These are phyloP conservation scores for Lepisosteus osseus DNA, from an alignment of 2,113 vertebrate species.

Conservation along the genomic window DNA sequence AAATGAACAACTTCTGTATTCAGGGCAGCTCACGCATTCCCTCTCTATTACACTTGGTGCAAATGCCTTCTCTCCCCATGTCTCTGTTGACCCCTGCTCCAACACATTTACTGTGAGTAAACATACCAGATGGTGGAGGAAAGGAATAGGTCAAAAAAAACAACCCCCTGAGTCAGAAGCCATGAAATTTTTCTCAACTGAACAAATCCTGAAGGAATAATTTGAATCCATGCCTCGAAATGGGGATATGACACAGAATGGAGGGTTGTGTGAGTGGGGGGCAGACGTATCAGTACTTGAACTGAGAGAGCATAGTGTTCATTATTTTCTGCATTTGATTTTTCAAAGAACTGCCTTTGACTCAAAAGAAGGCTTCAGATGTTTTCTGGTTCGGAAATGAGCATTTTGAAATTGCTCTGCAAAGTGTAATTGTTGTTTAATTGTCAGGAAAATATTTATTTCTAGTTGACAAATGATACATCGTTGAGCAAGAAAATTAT, in stretches of 20 bases:
- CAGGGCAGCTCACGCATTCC: constrained; percentile 38
- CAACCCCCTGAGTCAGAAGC: constrained; percentile 49
- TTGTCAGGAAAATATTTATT: constrained; percentile 57
- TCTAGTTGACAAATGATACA: constrained; percentile 45
- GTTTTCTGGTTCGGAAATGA: constrained; percentile 25
- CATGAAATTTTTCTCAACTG: constrained; percentile 57
- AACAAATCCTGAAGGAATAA: constrained; percentile 59
- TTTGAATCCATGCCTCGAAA: constrained; percentile 48
- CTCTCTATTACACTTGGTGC: constrained; percentile 55
- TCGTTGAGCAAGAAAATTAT: constrained; percentile 7
- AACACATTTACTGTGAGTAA: constrained; percentile 68
- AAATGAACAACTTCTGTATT: constrained; percentile 32
- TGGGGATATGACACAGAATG: constrained; percentile 22
- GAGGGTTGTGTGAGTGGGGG: too few species aligned
- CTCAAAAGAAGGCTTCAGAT: not conserved
- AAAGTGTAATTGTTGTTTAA: constrained; percentile 58
- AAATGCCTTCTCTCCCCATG: constrained; percentile 67
- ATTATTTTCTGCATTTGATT: not conserved
- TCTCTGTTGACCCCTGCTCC: constrained; percentile 65
- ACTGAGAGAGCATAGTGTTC: constrained; percentile 14
- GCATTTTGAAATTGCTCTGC: constrained; percentile 40
- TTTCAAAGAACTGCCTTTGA: not conserved
- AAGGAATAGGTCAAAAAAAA: constrained; percentile 62
- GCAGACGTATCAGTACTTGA: not conserved
- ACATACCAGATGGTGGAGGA: constrained; percentile 72